phyloP scores from a whole-genome alignment of 2,797 vertebrate genomes.

The Erethizon dorsatum region DNA sequence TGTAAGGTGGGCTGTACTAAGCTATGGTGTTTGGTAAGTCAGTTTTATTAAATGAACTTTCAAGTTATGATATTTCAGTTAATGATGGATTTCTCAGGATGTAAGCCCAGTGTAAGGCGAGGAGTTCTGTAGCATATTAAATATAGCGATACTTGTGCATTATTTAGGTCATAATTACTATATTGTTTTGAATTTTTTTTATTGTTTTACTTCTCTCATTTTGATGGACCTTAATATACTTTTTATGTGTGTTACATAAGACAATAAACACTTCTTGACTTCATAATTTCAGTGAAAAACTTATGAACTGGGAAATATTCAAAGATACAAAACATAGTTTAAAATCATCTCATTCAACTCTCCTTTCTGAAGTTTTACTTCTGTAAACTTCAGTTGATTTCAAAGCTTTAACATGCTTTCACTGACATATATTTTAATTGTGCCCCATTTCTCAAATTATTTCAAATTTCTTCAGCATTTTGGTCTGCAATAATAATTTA shows the following conservation, averaged over 20 bases:
- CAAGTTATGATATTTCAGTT: neutral
- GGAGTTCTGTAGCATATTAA: neutral
- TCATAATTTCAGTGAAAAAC: neutral
- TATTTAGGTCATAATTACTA: neutral
- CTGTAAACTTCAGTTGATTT: neutral
- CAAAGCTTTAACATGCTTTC: neutral
- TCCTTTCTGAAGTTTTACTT: neutral
- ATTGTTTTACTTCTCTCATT: neutral
- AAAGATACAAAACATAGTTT: neutral
- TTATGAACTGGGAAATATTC: neutral
- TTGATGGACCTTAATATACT: neutral
- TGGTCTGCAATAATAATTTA: neutral
- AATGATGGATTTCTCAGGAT: neutral
- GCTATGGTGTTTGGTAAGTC: neutral
- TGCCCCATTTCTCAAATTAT: neutral
- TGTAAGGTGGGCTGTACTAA: no score
- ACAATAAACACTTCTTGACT: neutral
- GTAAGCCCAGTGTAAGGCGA: neutral
- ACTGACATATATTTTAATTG: neutral
- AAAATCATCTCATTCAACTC: neutral
- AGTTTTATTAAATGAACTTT: neutral
- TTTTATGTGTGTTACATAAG: neutral
- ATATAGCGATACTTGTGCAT: neutral
- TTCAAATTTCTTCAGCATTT: neutral
- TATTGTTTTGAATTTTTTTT: neutral